A percentile compares a stretch with the other conserved stretches of the same genome.
phyloP scores from a whole-genome alignment of 2,113 vertebrate species.

The Pachyramphus minor region DNA sequence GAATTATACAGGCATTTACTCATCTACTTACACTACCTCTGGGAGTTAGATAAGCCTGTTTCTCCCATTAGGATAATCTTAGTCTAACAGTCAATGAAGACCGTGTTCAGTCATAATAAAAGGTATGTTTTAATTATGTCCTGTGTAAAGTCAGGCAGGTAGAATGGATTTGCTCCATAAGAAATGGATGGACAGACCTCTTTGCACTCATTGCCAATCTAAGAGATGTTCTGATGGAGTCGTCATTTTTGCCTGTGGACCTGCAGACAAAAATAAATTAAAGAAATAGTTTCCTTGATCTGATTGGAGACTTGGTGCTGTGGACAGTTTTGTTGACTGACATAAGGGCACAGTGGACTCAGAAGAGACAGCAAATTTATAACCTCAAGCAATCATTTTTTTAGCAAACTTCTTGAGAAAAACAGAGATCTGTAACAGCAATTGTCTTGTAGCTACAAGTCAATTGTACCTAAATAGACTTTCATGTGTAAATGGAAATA shows the following conservation, averaged over 20 bases:
- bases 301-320: background rate
- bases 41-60: background rate
- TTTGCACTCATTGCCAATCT: background rate
- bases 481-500: background rate
- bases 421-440: background rate
- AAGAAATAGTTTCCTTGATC: background rate
- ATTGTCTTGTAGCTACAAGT: background rate
- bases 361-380: background rate
- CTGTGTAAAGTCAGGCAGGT: background rate
- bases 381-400: background rate
- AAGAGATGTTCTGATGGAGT: background rate
- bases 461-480: background rate
- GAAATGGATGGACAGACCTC: background rate
- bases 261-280: background rate
- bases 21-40: background rate
- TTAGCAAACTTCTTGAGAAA: background rate
- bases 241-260: background rate
- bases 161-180: background rate
- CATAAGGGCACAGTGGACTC: background rate
- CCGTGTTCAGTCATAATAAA: background rate
- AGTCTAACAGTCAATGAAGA: background rate
- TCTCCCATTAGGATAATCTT: background rate
- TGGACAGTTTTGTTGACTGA: background rate
- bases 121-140: background rate
- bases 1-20: background rate